Conservation (phyloP, 2,797 vertebrate species). For the Falco columbarius region DNA sequence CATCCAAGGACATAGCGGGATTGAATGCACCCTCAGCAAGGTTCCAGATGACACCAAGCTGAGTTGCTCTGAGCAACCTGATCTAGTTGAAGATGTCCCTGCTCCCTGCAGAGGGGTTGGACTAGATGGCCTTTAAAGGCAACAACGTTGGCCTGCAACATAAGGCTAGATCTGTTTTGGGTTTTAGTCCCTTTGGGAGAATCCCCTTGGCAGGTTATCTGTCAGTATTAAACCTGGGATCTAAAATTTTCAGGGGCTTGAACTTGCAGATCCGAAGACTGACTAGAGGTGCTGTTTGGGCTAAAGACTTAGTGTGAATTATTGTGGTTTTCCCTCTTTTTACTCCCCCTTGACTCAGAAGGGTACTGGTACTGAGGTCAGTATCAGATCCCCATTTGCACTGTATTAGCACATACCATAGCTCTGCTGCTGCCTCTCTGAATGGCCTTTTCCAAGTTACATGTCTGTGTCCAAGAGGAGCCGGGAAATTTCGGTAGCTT, state of each 20-base stretch:
- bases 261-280: neutral
- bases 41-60: neutral
- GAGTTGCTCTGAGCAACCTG: neutral
- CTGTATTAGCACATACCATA: neutral
- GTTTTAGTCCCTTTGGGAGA: neutral
- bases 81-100: neutral
- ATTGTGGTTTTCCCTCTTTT: neutral
- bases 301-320: neutral
- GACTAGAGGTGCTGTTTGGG: neutral
- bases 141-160: rapidly evolving
- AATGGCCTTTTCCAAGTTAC: neutral
- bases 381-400: neutral
- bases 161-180: neutral
- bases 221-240: neutral
- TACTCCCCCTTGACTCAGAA: neutral
- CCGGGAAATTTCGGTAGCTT: neutral
- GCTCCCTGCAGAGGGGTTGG: too few species aligned
- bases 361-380: neutral
- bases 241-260: neutral
- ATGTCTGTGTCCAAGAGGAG: neutral
- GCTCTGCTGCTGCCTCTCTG: neutral
- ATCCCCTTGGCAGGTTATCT: neutral
- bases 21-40: neutral
- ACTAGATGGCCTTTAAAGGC: neutral
- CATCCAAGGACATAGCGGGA: neutral